Base-by-base conservation (phyloP, 2,113 vertebrate species). In the Hippocampus mohnikei region DNA sequence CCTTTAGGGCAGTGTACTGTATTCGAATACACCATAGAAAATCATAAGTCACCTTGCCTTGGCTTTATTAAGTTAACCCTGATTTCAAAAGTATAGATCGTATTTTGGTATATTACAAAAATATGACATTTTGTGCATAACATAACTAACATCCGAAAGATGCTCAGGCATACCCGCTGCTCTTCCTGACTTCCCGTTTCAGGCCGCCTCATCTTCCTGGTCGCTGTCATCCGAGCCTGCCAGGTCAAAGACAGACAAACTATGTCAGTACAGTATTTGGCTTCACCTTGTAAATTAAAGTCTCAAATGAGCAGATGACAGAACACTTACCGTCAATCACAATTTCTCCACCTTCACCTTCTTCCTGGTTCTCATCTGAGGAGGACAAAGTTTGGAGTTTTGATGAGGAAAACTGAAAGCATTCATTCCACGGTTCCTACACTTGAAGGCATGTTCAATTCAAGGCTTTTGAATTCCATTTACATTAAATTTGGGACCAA, bases 181-280 rank as follows among this genome's bases (percentile, higher is more conserved):
- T 81, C 37, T 88, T 75, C n/a, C 85, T 74, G 3, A 78, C 80
- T 16, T 76, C 72, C 52, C 65, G 62, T 41, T 77, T 65, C 42
- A 65, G 63, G 63, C 63, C 1, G 69, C 79, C 6, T 73, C 81
- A 50, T 70, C 79, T 2, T 88, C 90, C 75, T 87, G 88, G 23
- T 92, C 90, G 18, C 90, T 92, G 80, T 92, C 90, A 46, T 89
- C 91, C 12, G 91, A 91, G 18, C 89, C 92, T 93, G 21, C 7
- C 50, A 71, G 12, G 68, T 16, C 74, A 66, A 80, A 65, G 13
- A 1, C 7, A 66, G 8, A 48, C 5, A 37, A 5, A 37, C 33
- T 37, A 37, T 0, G 23, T 10, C 62, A 50, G 20, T 7, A 16
- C 62, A 44, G 20, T 7, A 16, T 65, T 59, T 75, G 42, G 5